Base-by-base conservation (phyloP, 1,140 invertebrate species). In the Brachionus sp. region DNA sequence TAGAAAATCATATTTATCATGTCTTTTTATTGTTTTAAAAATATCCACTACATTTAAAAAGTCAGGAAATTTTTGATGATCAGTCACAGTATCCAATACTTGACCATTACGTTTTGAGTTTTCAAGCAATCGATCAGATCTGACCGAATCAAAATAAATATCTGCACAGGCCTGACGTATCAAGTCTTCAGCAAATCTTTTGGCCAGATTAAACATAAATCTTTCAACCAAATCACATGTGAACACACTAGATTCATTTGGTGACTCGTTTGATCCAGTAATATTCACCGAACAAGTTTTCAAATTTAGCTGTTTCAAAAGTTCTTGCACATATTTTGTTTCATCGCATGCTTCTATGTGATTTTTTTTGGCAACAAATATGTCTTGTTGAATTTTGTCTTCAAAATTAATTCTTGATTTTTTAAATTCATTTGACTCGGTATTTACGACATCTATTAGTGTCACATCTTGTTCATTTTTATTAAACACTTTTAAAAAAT, bases 1-100 rank as follows among this genome's bases (percentile, higher is more conserved):
- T 25, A 80, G 33, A 80, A 80, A 80, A 19, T 80, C 77, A 25
- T 80, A 80, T 57, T 44, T 57, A 10, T 80, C 50, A 44, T 80
- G 77, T 39, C 7, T 66, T 19, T 66, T 62, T 23, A 80, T 80
- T 37, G 77, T 80, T 10, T 62, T 80, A 35, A 80, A 80, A 3
- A 80, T 42, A 35, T 80, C 77, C 3, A 57, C 6, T 42, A 80
- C 77, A 62, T 57, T 80, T 62, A 80, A 35, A 39, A 35, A 42
- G 12, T 62, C 39, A 5, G 77, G 77, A 62, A 80, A 80, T n/a
- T 80, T 80, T 29, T 80, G 77, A 23, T 35, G 35, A 29, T 23
- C 12, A 6, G 25, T 13, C 3, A 16, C n/a, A 0, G 6, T 16
- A 5, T 57, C 50, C 5, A 19, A 9, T 12, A 19, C 16, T 42